Evolutionary conservation across 2,113 vertebrate species (phyloP), one percentile per base, ranked within the genome.

Genomic region (Eolophus roseicapilla): DNA sequence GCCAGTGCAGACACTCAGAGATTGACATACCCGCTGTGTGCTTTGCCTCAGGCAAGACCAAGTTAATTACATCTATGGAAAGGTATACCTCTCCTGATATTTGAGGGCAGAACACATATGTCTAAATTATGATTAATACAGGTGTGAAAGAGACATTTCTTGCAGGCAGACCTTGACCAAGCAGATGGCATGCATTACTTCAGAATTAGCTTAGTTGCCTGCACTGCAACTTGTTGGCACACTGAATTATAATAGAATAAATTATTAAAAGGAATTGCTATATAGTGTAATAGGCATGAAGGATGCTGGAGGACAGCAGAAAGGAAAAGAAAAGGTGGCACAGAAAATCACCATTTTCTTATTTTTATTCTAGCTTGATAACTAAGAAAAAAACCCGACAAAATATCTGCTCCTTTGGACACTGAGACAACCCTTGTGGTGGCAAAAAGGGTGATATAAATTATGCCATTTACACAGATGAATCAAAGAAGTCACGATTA

Each of bases 201-300:
- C 53, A 67, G 39, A 79, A 90, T 95, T 82, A 93, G 13, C 77
- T 88, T 92, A 79, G 27, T 63, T 13, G 10, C 35, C 44, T 81
- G 82, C 43, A 14, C n/a, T 63, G 59, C 16, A 79, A 73, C 50
- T 41, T 78, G 31, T 70, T 80, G 74, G 88, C 49, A 43, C 25
- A 6, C 35, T 18, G 77, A 93, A 93, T 92, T 93, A 69, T 64
- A 92, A 76, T 47, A 62, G 53, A 86, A 87, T 55, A 85, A 94
- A 75, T 57, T 2, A 64, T 53, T 76, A 52, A 59, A 23, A 67
- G 79, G 17, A 60, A 46, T 59, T 74, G 33, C 35, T 84, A 6
- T n/a, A 28, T 29, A 74, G 59, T 44, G 14, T 57, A 84, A 77
- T 12, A 65, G 49, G 46, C 79, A 43, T 43, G n/a, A 89, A 90